Conservation (phyloP, 2,113 vertebrate genomes). For the Trogon surrucura region DNA sequence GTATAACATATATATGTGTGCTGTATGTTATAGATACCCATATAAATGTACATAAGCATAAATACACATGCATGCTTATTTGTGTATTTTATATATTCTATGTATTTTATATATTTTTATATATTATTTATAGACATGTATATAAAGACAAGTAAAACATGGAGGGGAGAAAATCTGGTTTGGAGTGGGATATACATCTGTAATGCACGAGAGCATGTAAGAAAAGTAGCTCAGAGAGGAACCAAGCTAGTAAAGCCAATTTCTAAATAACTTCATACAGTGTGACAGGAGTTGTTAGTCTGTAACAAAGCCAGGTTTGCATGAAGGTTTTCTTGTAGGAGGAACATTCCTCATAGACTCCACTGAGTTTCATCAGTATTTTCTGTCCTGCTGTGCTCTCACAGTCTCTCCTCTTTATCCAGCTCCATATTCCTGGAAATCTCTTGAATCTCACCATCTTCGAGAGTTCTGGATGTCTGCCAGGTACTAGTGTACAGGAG, state of each 20-base stretch:
- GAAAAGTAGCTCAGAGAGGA: not conserved
- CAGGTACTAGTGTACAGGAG: not conserved
- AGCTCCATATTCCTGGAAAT: not conserved
- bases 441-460: not conserved
- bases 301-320: not conserved
- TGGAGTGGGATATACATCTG: not conserved
- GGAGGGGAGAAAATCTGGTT: rapidly evolving
- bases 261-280: rapidly evolving
- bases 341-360: not conserved
- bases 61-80: rapidly evolving
- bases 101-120: not conserved
- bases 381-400: not conserved
- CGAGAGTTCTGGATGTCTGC: not conserved
- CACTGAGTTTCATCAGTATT: not conserved
- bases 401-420: not conserved
- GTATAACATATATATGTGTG: rapidly evolving
- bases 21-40: rapidly evolving
- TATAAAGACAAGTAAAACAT: rapidly evolving
- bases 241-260: not conserved
- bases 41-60: rapidly evolving
- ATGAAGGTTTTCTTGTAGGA: not conserved
- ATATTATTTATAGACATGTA: not conserved
- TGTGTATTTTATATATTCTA: rapidly evolving
- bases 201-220: rapidly evolving
- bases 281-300: rapidly evolving